Evolutionary conservation across 2,113 vertebrate genomes (phyloP).

Genomic region (Varanus komodoensis): DNA sequence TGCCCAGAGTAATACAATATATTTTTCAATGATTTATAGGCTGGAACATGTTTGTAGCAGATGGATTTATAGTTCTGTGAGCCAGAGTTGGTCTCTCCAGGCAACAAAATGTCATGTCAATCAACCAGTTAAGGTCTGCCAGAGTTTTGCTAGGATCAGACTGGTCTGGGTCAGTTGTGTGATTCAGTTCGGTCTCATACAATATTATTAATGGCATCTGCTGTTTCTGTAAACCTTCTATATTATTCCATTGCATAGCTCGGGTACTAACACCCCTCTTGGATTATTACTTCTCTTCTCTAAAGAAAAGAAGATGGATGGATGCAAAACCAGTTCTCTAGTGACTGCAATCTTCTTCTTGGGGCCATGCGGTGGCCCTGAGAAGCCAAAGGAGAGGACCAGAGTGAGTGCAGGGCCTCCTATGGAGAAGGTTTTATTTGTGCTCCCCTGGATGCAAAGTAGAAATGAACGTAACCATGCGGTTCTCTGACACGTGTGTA

Average conservation of each 20-base stretch:
- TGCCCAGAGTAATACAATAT: not conserved
- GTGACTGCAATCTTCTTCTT: not conserved
- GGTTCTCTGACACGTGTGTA: not conserved
- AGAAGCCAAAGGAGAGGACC: not conserved
- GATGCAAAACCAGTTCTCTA: not conserved
- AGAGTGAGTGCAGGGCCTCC: not conserved
- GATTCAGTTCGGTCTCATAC: not conserved
- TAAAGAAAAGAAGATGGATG: not conserved
- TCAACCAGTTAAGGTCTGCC: not conserved
- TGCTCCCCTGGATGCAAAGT: too few species aligned
- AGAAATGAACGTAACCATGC: too few species aligned
- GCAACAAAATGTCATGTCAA: not conserved
- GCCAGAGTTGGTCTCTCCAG: not conserved
- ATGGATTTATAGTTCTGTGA: not conserved
- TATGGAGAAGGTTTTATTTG: too few species aligned
- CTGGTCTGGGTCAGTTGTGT: not conserved
- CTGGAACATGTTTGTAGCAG: slow-evolving; percentile 11
- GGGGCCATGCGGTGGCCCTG: not conserved
- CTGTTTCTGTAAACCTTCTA: not conserved
- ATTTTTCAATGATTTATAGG: slow-evolving; percentile 18
- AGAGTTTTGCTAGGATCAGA: not conserved
- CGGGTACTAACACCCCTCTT: not conserved
- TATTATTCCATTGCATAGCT: not conserved
- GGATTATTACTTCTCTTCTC: not conserved
- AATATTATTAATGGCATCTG: not conserved